Evolutionary conservation across 1,140 invertebrate species (phyloP), one percentile per base, ranked within the genome.

Genomic region (Lysiphlebus fabarum): DNA sequence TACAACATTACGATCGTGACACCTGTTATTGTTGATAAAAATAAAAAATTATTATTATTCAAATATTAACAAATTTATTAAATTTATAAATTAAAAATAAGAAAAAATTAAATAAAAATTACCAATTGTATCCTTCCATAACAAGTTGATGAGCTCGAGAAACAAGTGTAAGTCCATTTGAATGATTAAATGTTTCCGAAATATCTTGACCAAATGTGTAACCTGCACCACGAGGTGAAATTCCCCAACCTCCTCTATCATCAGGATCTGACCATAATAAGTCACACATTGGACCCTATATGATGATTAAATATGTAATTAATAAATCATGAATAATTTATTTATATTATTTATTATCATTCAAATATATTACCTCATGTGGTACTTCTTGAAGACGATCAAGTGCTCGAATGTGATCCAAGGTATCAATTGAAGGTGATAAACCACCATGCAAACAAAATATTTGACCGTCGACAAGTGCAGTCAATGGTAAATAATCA

Each of bases 41-140:
- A 7, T 36, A 10, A 55, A 12, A 17, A 33, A 54, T 51, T 42
- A 36, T 1, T 37, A 33, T 65, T 43, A n/a, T n/a, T n/a, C n/a
- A 44, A 58, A 44, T 45, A 45, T n/a, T 6, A n/a, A n/a, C 7
- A 11, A n/a, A 1, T 45, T 45, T 2, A 45, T 14, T 11, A n/a
- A 12, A 10, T 5, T 8, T 48, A 42, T 53, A 45, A 9, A 9
- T 41, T 33, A 48, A 61, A 5, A 57, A 62, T 40, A 34, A 58
- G 54, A 9, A 2, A 47, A 11, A 26, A 54, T 49, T 49, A n/a
- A n/a, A n/a, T n/a, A n/a, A n/a, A n/a, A 4, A 37, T 59, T 73
- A 84, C 97, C 97, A 99, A 81, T 99, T 99, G 80, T 98, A 99
- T 65, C 97, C 97, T 85, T 99, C 98, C 98, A 99, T 99, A 57